Evolutionary conservation across 2,797 vertebrate genomes (phyloP), one percentile per base, ranked within the genome.

Genomic region (Lycodopsis pacificus): DNA sequence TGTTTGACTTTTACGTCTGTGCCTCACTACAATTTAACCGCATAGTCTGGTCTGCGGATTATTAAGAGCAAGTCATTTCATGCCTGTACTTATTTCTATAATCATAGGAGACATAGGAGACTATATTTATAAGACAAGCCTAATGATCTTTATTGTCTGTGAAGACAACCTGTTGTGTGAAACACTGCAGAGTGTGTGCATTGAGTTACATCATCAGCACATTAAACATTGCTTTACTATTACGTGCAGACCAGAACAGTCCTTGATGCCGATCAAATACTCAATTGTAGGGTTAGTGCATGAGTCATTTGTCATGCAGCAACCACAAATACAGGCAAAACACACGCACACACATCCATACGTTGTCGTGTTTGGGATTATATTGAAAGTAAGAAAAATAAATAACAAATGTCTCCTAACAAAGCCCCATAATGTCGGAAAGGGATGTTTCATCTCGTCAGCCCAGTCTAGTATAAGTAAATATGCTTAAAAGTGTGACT

Each of bases 71-170:
- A 34, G 51, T 36, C 12, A 65, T 22, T 58, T 56, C 58, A 78
- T 49, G 51, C 53, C 62, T 81, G 32, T 25, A 74, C 81, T 77
- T 69, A 80, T 65, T 30, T 61, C 27, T 42, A 56, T 54, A 7
- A 63, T 68, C 32, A 64, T 4, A 46, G 34, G 34, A 64, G 30
- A 62, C 19, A 8, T 73, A 11, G 6, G 5, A 36, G 51, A 62
- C 71, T 57, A 7, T 20, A 58, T 67, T 38, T 25, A 71, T 57
- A 71, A 57, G 7, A 73, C 13, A 53, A 5, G 15, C 4, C 27
- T 71, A 36, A 44, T 59, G 15, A 53, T 64, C 34, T 30, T 64
- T 27, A 67, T 56, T 64, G 57, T 77, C n/a, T 48, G 22, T 57
- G 32, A 17, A 65, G 51, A 66, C 7, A 62, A 25, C 34, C 12